phyloP scores from a whole-genome alignment of 2,888 invertebrate species.

The Volucella zonaria region DNA sequence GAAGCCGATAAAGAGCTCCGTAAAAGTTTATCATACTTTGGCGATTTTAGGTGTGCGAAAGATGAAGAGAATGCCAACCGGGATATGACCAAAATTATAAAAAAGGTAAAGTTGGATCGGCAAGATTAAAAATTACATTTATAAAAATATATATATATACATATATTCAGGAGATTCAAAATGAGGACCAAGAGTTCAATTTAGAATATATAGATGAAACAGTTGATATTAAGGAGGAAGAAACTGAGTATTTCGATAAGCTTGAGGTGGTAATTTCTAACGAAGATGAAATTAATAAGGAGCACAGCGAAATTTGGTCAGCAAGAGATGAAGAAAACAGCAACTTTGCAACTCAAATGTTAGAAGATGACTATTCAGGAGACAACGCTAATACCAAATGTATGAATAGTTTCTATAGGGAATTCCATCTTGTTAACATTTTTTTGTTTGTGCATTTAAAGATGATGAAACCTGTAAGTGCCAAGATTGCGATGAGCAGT shows the following conservation, averaged over 20 bases:
- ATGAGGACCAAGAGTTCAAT: neutral
- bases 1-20: constrained; percentile 53
- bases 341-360: neutral
- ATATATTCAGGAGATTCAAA: constrained; percentile 14
- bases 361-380: neutral
- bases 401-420: neutral
- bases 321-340: constrained; percentile 3
- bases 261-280: constrained; percentile 34
- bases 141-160: neutral
- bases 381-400: too few relatives aligned
- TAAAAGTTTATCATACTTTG: constrained; percentile 19
- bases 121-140: neutral
- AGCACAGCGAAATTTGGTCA: neutral
- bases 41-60: neutral
- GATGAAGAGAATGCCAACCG: neutral
- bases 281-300: neutral
- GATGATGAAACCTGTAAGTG: neutral
- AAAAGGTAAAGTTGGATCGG: constrained; percentile 1
- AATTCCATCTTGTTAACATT: neutral
- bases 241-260: neutral
- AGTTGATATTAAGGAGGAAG: constrained; percentile 37
- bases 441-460: neutral
- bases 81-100: neutral
- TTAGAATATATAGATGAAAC: neutral
- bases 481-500: constrained; percentile 28